phyloP scores from a whole-genome alignment of 2,888 invertebrate genomes.

The Dicyrtoma fusca region DNA sequence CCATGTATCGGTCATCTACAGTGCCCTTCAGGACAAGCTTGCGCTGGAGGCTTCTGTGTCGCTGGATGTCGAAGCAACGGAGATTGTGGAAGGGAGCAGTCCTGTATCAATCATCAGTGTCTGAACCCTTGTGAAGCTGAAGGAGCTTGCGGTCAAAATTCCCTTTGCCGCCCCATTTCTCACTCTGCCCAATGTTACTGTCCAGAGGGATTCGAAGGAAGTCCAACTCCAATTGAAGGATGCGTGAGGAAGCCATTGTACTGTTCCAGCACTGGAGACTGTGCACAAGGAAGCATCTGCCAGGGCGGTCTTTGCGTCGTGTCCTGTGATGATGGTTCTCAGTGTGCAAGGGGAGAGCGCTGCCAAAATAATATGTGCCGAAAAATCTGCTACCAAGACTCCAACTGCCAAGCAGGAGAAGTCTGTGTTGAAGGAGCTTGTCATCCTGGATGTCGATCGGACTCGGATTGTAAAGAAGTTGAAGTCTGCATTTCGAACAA shows the following conservation, averaged over 20 bases:
- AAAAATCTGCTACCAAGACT: constrained; percentile 85
- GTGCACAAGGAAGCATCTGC: constrained; percentile 77
- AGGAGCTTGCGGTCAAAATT: constrained; percentile 75
- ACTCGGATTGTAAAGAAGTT: constrained; percentile 73
- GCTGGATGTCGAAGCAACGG: constrained; percentile 83
- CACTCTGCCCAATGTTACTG: constrained; percentile 68
- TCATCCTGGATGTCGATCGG: constrained; percentile 78
- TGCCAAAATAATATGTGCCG: constrained; percentile 76
- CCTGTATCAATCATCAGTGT: constrained; percentile 84
- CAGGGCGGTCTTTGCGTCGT: constrained; percentile 76
- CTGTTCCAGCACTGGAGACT: constrained; percentile 72
- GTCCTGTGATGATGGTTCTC: constrained; percentile 71
- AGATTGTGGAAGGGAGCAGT: constrained; percentile 75
- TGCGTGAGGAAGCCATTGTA: constrained; percentile 78
- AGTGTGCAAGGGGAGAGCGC: constrained; percentile 82
- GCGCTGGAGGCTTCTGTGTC: constrained; percentile 76
- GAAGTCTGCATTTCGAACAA: constrained; percentile 82
- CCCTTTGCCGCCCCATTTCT: constrained; percentile 65
- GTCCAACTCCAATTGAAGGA: constrained; percentile 84
- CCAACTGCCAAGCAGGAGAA: constrained; percentile 87
- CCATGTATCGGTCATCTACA: constrained; percentile 80
- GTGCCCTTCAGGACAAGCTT: constrained; percentile 78
- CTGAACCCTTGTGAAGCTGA: constrained; percentile 75
- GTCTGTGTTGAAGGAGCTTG: constrained; percentile 82
- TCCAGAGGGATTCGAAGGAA: constrained; percentile 82